A percentile compares a stretch with the other conserved stretches of the same genome.
Evolutionary conservation across 2,797 vertebrate species (phyloP).

Genomic region (Aldrovandia affinis): DNA sequence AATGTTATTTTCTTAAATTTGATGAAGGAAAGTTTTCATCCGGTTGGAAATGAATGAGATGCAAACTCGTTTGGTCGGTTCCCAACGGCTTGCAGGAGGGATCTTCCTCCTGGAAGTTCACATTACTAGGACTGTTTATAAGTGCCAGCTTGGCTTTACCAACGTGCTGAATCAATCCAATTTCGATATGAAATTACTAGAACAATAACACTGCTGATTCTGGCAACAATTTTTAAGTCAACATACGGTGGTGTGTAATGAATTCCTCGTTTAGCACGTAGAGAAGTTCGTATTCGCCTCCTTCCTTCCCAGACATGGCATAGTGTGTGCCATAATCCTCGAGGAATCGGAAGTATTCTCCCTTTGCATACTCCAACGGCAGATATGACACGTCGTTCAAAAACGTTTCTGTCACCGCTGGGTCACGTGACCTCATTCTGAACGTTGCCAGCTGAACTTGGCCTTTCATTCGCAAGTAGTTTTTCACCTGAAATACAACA

Average conservation of each 20-base stretch:
- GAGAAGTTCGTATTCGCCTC: constrained; percentile 86
- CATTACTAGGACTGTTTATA: too few species aligned
- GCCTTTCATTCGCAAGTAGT: constrained; percentile 80
- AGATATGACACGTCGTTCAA: constrained; percentile 74
- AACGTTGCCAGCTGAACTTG: constrained; percentile 82
- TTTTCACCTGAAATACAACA: constrained; percentile 71
- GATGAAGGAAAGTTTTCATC: too few species aligned
- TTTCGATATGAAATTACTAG: too few species aligned
- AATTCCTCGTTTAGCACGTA: constrained; percentile 81
- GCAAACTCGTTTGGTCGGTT: too few species aligned
- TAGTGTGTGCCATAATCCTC: constrained; percentile 93
- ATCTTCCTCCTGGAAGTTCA: too few species aligned
- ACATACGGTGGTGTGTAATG: constrained; percentile 60
- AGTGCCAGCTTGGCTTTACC: too few species aligned
- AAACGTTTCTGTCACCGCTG: constrained; percentile 73
- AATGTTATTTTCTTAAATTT: too few species aligned
- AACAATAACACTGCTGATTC: neutral
- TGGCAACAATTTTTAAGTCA: neutral
- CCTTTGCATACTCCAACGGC: constrained; percentile 82
- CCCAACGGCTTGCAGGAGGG: too few species aligned
- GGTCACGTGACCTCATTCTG: constrained; percentile 72
- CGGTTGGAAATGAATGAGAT: too few species aligned
- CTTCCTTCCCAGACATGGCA: constrained; percentile 77
- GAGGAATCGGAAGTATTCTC: constrained; percentile 87
- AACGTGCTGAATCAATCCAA: too few species aligned